Evolutionary conservation across 2,888 invertebrate genomes (phyloP).

Genomic region (Trileptium ribeirensis): DNA sequence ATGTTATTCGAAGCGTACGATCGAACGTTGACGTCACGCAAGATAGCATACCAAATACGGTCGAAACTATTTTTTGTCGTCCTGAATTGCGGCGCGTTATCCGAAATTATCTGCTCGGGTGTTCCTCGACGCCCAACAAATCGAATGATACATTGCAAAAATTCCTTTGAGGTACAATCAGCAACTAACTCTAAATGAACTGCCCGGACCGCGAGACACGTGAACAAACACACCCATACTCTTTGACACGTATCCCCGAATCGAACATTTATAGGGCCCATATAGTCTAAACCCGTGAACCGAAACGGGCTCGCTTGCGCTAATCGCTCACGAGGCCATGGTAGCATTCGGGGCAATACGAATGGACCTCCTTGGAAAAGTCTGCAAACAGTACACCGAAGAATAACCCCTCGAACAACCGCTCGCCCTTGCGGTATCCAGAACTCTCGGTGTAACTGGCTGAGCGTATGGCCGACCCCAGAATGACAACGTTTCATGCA

Average conservation of each 20-base stretch:
- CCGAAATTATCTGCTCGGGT: conserved; percentile 46
- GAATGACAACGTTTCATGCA: neutral
- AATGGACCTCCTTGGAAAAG: neutral
- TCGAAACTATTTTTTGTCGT: conserved; percentile 47
- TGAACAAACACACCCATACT: no score
- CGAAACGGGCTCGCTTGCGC: neutral
- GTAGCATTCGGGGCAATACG: neutral
- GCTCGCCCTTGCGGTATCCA: conserved; percentile 13
- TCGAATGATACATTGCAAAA: conserved; percentile 47
- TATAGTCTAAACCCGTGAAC: conserved; percentile 1
- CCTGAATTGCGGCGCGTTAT: no score
- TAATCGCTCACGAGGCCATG: neutral
- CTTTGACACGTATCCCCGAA: conserved; percentile 30
- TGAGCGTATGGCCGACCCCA: conserved; percentile 11
- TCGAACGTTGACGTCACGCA: neutral
- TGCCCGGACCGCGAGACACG: no score
- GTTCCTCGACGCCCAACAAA: no score
- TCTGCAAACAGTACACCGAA: neutral
- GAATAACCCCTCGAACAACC: neutral
- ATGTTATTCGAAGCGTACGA: conserved; percentile 16
- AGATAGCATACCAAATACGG: conserved; percentile 20
- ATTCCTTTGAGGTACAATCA: conserved; percentile 43
- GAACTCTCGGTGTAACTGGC: neutral
- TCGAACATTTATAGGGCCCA: conserved; percentile 7
- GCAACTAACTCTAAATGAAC: conserved; percentile 20